A percentile compares a stretch with the other conserved stretches of the same genome.
phyloP scores from a whole-genome alignment of 2,113 vertebrate genomes.

The Lophochroa leadbeateri region DNA sequence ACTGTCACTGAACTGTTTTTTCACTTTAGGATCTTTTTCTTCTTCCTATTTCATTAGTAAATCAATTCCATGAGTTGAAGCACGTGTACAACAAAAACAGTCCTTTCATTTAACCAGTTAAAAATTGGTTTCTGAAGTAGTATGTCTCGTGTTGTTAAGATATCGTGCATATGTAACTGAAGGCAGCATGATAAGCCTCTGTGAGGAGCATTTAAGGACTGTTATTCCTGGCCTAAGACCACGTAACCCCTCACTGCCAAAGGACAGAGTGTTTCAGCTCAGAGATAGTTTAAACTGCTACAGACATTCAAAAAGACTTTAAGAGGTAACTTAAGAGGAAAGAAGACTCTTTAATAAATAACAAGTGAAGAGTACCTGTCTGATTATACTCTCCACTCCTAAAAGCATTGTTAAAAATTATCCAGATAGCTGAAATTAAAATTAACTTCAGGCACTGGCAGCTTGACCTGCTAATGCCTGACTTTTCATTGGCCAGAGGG shows the following conservation, averaged over 20 bases:
- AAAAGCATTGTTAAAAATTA: background rate
- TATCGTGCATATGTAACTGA: fast-evolving
- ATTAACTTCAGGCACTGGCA: background rate
- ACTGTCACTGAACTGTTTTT: background rate
- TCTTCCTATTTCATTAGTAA: background rate
- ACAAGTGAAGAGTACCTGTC: background rate
- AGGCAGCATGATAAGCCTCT: background rate
- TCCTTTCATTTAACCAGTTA: background rate
- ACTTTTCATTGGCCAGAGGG: background rate
- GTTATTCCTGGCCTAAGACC: background rate
- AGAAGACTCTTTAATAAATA: background rate
- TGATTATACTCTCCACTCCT: background rate
- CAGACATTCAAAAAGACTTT: background rate
- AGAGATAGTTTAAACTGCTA: background rate
- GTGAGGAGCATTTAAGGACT: background rate
- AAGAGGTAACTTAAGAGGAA: background rate
- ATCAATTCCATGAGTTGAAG: background rate
- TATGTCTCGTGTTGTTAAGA: fast-evolving
- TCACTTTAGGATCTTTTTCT: background rate
- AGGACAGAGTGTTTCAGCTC: background rate
- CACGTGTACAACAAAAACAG: background rate
- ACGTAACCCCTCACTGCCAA: background rate
- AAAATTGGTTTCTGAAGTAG: background rate
- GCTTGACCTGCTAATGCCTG: background rate
- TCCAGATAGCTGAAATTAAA: background rate